Evolutionary conservation across 2,888 invertebrate species (phyloP).

Genomic region (Phalera bucephala): DNA sequence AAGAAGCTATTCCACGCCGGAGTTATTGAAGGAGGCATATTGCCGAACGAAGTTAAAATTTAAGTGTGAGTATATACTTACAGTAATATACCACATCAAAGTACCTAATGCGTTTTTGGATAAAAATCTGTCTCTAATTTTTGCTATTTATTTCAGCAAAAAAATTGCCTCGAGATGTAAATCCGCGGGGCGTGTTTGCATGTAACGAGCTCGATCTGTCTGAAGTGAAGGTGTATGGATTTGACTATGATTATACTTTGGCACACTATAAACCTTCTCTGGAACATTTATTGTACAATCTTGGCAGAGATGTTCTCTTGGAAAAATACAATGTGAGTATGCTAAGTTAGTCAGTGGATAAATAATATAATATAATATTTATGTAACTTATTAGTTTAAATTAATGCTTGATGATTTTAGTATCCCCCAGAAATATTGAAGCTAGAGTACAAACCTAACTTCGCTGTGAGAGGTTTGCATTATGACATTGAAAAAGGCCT

Average conservation of each 20-base stretch:
- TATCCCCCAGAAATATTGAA: conserved; percentile 93
- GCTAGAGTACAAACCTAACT: conserved; percentile 94
- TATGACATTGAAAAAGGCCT: conserved; percentile 98
- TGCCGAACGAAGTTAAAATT: conserved; percentile 86
- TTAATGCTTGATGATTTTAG: conserved; percentile 73
- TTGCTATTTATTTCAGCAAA: conserved; percentile 83
- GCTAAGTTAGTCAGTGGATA: no score
- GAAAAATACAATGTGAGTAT: conserved; percentile 91
- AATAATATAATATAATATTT: no score
- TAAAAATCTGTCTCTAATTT: no score
- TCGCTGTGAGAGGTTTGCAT: conserved; percentile 98
- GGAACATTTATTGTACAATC: conserved; percentile 94
- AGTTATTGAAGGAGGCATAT: conserved; percentile 84
- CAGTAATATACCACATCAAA: no score
- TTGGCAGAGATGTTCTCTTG: conserved; percentile 93
- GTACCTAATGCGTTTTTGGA: no score
- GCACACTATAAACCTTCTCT: conserved; percentile 96
- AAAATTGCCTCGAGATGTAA: conserved; percentile 93
- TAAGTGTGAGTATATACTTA: conserved; percentile 86
- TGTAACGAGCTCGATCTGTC: conserved; percentile 97
- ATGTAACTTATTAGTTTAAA: conserved; percentile 3
- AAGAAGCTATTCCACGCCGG: conserved; percentile 62
- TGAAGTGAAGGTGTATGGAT: conserved; percentile 97
- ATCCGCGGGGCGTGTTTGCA: conserved; percentile 94
- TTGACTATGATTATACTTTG: conserved; percentile 99